Evolutionary conservation across 2,797 vertebrate species (phyloP).

Genomic region (Macropus fuliginosus): DNA sequence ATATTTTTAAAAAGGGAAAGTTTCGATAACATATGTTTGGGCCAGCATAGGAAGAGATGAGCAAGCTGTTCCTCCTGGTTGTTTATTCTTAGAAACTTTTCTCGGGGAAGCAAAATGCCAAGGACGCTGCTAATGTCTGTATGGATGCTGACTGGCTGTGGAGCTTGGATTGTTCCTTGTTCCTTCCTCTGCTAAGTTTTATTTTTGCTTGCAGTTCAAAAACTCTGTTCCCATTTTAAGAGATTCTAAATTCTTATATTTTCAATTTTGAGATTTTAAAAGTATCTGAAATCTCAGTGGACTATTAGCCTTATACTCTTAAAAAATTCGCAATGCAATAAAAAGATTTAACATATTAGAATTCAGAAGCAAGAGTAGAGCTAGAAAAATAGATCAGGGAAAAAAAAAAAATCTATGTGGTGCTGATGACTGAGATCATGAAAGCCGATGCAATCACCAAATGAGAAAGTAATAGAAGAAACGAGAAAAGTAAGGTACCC

Average conservation of each 20-base stretch:
- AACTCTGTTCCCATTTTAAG: constrained; percentile 20
- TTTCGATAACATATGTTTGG: constrained; percentile 69
- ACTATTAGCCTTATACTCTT: neutral
- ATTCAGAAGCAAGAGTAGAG: neutral
- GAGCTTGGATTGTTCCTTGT: constrained; percentile 17
- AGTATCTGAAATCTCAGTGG: neutral
- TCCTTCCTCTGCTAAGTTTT: constrained; percentile 51
- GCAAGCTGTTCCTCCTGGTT: constrained; percentile 69
- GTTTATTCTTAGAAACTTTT: constrained; percentile 73
- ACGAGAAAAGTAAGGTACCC: neutral
- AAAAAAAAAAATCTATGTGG: neutral
- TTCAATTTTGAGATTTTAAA: neutral
- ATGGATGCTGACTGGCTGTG: constrained; percentile 25
- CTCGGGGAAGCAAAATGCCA: constrained; percentile 60
- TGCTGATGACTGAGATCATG: neutral
- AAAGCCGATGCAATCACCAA: neutral
- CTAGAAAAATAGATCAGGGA: neutral
- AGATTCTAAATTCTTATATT: neutral
- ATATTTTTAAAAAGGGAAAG: constrained; percentile 65
- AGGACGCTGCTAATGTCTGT: constrained; percentile 50
- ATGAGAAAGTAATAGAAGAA: neutral
- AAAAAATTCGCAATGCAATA: constrained; percentile 25
- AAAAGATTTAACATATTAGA: neutral
- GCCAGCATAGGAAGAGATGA: constrained; percentile 55
- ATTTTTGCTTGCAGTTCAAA: constrained; percentile 57